Evolutionary conservation across 64 coral and sea anemone genomes (phyloP).

Genomic region (Pachyseris speciosa): DNA sequence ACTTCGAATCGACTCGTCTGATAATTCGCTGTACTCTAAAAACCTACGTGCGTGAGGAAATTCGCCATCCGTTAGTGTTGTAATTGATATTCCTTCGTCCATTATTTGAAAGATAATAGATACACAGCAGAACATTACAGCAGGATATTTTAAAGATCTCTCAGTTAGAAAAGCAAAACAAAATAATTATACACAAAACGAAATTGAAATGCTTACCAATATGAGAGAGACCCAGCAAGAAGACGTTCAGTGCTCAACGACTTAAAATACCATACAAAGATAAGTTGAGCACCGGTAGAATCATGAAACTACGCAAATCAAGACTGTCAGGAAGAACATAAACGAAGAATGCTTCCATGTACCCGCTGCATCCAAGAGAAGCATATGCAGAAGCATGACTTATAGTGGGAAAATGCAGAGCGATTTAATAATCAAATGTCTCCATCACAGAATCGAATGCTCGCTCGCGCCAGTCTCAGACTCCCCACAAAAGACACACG

Average conservation of each 20-base stretch:
- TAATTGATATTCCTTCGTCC: background rate
- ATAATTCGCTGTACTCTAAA: background rate
- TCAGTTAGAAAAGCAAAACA: constrained; percentile 7
- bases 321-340: background rate
- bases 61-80: background rate
- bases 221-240: background rate
- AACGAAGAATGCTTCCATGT: background rate
- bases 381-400: background rate
- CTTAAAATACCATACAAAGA: background rate
- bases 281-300: background rate
- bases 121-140: background rate
- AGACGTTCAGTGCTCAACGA: background rate
- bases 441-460: background rate
- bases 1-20: background rate
- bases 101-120: constrained; percentile 20
- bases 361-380: background rate
- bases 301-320: background rate
- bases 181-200: constrained; percentile 15
- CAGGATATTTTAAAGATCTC: constrained; percentile 22
- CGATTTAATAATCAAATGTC: no score
- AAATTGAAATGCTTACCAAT: background rate
- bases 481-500: no score
- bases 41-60: background rate
- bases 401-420: constrained; percentile 11
- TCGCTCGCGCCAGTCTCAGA: background rate